Evolutionary conservation across 64 coral and sea anemone genomes (phyloP).

Genomic region (Stichodactyla mertensii): DNA sequence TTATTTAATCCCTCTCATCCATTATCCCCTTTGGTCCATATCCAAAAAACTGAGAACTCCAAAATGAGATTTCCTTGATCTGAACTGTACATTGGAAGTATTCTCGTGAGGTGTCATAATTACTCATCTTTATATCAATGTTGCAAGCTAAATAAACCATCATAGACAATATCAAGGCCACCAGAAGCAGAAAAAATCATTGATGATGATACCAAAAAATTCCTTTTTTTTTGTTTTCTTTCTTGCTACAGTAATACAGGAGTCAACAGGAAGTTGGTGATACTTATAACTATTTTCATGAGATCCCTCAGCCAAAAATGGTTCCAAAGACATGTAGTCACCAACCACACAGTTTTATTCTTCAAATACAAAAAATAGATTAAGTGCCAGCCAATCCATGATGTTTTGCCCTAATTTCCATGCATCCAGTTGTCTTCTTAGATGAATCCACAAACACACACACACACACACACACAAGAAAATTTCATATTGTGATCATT

Average conservation of each 20-base stretch:
- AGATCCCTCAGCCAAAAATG: not conserved
- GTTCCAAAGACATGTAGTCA: not conserved
- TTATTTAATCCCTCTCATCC: not conserved
- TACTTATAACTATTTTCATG: not conserved
- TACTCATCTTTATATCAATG: too few species aligned
- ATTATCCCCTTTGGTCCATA: not conserved
- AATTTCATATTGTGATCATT: too few species aligned
- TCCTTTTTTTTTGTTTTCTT: not conserved
- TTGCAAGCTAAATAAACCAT: too few species aligned
- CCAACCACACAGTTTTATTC: not conserved
- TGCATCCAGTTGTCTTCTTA: too few species aligned
- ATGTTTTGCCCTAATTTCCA: not conserved
- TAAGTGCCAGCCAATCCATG: not conserved
- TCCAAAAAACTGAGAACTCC: not conserved
- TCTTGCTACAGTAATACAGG: not conserved
- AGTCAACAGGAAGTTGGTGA: not conserved
- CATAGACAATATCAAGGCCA: too few species aligned
- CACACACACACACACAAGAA: too few species aligned
- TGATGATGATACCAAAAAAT: too few species aligned
- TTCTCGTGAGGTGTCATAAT: too few species aligned
- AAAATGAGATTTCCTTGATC: not conserved
- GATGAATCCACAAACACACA: too few species aligned
- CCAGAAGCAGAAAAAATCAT: too few species aligned
- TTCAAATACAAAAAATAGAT: not conserved
- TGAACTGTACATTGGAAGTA: too few species aligned